Base-by-base conservation (phyloP, 2,113 vertebrate species). In the Ramphastos sulfuratus region DNA sequence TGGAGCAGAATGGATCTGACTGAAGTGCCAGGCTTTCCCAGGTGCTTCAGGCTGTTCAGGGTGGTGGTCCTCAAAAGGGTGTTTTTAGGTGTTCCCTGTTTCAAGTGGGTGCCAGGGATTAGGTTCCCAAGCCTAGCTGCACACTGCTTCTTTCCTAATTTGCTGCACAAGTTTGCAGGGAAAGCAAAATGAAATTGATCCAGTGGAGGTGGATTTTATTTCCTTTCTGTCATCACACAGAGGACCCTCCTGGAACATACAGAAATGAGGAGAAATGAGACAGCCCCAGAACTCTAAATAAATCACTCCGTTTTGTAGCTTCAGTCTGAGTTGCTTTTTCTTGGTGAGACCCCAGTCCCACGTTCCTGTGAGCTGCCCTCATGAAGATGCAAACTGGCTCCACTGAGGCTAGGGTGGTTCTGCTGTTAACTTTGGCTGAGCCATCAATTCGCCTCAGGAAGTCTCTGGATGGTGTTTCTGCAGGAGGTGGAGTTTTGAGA, bases 341-440 rank as follows among this genome's bases (percentile, higher is more conserved):
- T 59, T 2, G 1, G 27, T 1, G 2, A 50, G 65, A 3, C 2
- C 2, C 17, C 1, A 1, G 21, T 52, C 18, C 59, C 1, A 0
- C 11, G 24, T 37, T 67, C 13, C 21, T 4, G 6, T 11, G 44
- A 91, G 66, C 35, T 1, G 0, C 13, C 3, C 21, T 44, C 6
- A 3, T 9, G 30, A 4, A 8, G 52, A 50, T 7, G 8, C 48
- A 12, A 27, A 7, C 14, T 6, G n/a, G 21, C 39, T 52, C 55
- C 1, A 0, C 24, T 7, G 33, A 9, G 72, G 21, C 67, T 9
- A 42, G 18, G 52, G 12, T 6, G 4, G 70, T 44, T 94, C 28
- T 81, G 54, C n/a, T 1, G 1, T 18, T 19, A 1, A 3, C 63
- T 37, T 66, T 30, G 25, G 58, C 58, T 8, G 15, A 77, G 65